Conservation (phyloP, 2,797 vertebrate genomes). For the Sardinella longiceps region DNA sequence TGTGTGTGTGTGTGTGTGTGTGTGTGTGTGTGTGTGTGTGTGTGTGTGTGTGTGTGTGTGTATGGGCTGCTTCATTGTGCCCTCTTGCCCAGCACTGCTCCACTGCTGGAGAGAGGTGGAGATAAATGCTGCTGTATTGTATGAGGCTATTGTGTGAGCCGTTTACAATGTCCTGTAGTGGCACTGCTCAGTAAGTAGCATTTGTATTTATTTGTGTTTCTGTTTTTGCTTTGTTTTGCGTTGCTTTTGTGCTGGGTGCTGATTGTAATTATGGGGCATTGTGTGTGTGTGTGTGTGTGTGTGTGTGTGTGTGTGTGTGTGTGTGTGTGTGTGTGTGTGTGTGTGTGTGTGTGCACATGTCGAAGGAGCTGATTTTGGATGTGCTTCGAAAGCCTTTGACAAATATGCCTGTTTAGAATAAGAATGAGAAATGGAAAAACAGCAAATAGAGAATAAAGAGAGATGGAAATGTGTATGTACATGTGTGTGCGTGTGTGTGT, state of each 20-base stretch:
- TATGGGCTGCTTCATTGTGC: background rate
- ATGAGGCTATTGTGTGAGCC: background rate
- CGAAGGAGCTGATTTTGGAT: constrained; percentile 18
- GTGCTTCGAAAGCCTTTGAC: background rate
- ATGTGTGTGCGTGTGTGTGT: too few species aligned
- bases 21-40: background rate
- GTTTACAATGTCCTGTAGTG: background rate
- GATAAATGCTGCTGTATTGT: background rate
- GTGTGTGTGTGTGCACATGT: background rate
- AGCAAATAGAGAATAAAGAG: background rate
- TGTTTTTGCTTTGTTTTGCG: background rate
- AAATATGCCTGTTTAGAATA: constrained; percentile 23
- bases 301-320: background rate
- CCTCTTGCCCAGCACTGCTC: background rate
- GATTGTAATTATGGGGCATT: constrained; percentile 2
- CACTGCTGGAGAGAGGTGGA: background rate
- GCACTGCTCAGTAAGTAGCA: too few species aligned
- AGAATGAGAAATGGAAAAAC: background rate
- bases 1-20: background rate
- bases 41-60: background rate
- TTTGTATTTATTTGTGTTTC: background rate
- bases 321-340: background rate
- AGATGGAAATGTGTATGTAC: too few species aligned
- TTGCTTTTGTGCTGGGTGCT: background rate
- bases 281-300: background rate